Base-by-base conservation (phyloP, 2,888 invertebrate species). In the Parnassius orleans region DNA sequence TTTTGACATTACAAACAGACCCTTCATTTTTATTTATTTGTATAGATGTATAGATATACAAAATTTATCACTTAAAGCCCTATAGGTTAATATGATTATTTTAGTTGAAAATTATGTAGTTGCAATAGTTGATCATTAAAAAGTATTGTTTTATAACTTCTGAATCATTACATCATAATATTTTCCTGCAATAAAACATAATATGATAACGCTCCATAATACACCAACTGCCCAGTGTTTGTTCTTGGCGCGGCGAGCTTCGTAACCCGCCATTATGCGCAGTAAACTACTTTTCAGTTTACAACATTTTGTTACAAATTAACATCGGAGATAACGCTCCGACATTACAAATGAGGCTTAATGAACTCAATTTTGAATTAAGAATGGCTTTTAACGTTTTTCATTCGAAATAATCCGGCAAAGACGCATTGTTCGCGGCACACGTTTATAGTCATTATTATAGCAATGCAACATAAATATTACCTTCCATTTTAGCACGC, bases 241-340 rank as follows among this genome's bases (percentile, higher is more conserved):
- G 59, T 60, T 63, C 61, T 66, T 60, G 24, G 55, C 57, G 57
- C 60, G 63, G 53, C 53, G 68, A 61, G 41, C 48, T 11, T 53
- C 59, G 60, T 61, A 69, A 70, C 68, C 76, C 70, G 72, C 76
- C 74, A 84, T 84, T 84, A 83, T 52, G 65, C 44, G 73, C 70
- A 72, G 72, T 84, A 83, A 83, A 76, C 50, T 44, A 54, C 50
- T 50, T 54, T 54, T 65, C 65, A 65, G 63, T 58, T 52, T 62
- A 59, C 65, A 60, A 58, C 60, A 63, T 65, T 63, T 59, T 57
- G 55, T 53, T 61, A 56, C 55, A 60, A 65, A 65, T 66, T 63
- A 67, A 14, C 57, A 44, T 54, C 41, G 53, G 44, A 14, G 24
- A 19, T 54, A 63, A 58, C 57, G 57, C 50, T 48, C 1, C 9